Evolutionary conservation across 2,113 vertebrate genomes (phyloP), one percentile per base, ranked within the genome.

Genomic region (Spea multiplicata): DNA sequence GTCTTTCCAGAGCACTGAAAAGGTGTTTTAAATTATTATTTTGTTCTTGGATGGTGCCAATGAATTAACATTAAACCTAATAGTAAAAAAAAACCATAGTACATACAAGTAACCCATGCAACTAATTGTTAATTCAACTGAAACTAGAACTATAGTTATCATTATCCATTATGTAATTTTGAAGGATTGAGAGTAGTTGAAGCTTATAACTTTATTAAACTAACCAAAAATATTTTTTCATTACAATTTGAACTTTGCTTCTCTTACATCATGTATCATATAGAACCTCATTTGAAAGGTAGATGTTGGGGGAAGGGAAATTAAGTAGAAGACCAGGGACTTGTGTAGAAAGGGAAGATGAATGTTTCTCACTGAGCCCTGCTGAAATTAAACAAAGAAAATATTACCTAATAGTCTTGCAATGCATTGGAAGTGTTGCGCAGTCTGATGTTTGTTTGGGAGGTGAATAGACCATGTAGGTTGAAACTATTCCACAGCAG

Each of bases 381-480:
- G 87, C 87, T 88, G 87, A 93, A 93, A 91, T 86, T 84, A 93
- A 95, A 94, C 93, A 95, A 94, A 93, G 89, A 92, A 86, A 83
- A 86, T 91, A 94, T 94, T 93, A 92, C 88, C 93, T 95, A 93
- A 94, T 91, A 93, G 91, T 93, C 88, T 91, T 90, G 90, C 88
- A 94, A 94, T 93, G 92, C 84, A 91, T 93, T 93, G 94, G 92
- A 96, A 94, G 92, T 88, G 45, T 52, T 66, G 17, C 9, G 83
- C 82, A 91, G 90, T 87, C 88, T 89, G 86, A 86, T 93, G 86
- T 95, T 95, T 95, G 91, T 95, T 94, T 94, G 88, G 91, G 87
- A 90, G 85, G 86, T 88, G 86, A 88, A 81, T 88, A 82, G 86
- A 91, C 88, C 90, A 88, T 89, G 86, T 90, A 81, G 91, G 81